Evolutionary conservation across 2,888 invertebrate species (phyloP).

Genomic region (Habrosyne pyritoides): DNA sequence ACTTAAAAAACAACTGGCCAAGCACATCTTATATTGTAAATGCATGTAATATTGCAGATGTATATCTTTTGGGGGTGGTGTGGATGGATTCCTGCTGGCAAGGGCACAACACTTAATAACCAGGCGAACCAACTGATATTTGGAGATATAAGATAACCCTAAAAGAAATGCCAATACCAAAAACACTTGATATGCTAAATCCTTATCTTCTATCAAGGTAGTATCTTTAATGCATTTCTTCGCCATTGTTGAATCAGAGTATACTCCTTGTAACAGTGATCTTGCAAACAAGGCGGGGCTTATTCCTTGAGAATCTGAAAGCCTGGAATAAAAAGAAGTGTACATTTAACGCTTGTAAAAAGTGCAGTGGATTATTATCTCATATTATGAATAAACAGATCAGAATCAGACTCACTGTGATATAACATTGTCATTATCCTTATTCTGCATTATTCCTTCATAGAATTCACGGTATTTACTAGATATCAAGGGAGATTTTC

Average conservation of each 20-base stretch:
- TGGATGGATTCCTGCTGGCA: too few species aligned
- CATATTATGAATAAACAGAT: too few species aligned
- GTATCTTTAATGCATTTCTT: constrained; percentile 87
- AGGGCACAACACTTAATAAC: too few species aligned
- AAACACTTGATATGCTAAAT: constrained; percentile 89
- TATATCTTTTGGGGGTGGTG: too few species aligned
- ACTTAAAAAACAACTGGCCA: too few species aligned
- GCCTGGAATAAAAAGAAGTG: constrained; percentile 42
- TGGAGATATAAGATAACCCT: too few species aligned
- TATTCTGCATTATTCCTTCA: constrained; percentile 73
- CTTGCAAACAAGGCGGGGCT: constrained; percentile 74
- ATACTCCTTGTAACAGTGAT: constrained; percentile 74
- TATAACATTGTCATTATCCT: constrained; percentile 84
- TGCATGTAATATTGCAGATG: too few species aligned
- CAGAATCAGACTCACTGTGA: constrained; percentile 76
- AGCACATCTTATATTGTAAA: too few species aligned
- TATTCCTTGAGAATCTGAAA: constrained; percentile 71
- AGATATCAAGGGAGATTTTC: constrained; percentile 83
- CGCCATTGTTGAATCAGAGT: constrained; percentile 65
- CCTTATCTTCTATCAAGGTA: constrained; percentile 87
- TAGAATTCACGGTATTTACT: constrained; percentile 82
- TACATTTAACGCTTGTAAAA: too few species aligned
- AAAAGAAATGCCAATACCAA: too few species aligned
- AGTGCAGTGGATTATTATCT: too few species aligned
- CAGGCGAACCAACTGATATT: too few species aligned